Percentiles rank a stretch among this genome's conserved stretches.
phyloP scores from a whole-genome alignment of 2,113 vertebrate genomes.

The Phoxinus phoxinus region DNA sequence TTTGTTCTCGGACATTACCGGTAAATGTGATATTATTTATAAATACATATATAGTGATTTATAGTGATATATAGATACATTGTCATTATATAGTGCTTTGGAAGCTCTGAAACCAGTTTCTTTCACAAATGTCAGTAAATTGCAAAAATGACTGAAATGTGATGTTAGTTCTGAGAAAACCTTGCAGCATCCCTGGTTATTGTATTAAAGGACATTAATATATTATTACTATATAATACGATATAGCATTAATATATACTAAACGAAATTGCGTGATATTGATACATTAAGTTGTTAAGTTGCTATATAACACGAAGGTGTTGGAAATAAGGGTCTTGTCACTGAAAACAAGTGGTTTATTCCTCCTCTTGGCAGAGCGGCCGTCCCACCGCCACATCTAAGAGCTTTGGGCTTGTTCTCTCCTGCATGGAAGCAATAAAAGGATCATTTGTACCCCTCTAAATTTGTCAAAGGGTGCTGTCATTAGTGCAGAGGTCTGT shows the following conservation, averaged over 20 bases:
- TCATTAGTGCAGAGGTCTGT: conserved; percentile 72
- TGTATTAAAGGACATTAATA: not conserved
- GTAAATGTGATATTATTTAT: not conserved
- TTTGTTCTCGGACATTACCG: not conserved
- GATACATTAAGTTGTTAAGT: conserved; percentile 18
- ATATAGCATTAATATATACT: too few relatives aligned
- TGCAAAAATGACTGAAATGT: not conserved
- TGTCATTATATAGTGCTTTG: too few relatives aligned
- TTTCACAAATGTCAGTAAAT: not conserved
- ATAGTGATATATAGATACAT: too few relatives aligned
- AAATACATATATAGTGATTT: too few relatives aligned
- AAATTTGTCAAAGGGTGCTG: conserved; percentile 68
- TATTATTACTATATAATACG: too few relatives aligned
- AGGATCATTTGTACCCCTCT: conserved; percentile 73
- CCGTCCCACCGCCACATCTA: conserved; percentile 47
- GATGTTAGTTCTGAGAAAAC: not conserved
- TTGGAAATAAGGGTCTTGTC: conserved; percentile 41
- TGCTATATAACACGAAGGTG: not conserved
- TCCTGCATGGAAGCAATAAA: conserved; percentile 71
- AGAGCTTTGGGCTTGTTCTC: conserved; percentile 65
- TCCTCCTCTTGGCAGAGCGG: conserved; percentile 58
- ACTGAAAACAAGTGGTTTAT: conserved; percentile 47
- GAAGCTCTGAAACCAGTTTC: not conserved
- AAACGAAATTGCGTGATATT: not conserved
- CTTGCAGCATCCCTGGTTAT: not conserved